A percentile compares a stretch with the other conserved stretches of the same genome.
These are phyloP conservation scores for Luperina testacea DNA, from an alignment of 2,888 invertebrate species.

Conservation along the genomic window DNA sequence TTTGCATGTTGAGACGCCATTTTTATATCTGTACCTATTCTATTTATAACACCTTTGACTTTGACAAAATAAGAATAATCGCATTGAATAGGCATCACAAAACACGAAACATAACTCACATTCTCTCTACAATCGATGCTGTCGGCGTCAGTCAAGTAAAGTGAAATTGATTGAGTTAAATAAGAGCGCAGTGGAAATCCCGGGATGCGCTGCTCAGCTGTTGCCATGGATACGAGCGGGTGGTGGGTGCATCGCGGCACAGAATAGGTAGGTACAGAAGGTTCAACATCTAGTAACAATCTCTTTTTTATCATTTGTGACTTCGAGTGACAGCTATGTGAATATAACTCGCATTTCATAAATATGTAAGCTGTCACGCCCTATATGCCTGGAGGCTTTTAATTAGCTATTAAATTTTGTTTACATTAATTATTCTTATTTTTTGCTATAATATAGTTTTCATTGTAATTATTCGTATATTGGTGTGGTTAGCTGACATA, in stretches of 20 bases:
- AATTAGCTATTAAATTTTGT: too few relatives aligned
- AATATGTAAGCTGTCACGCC: too few relatives aligned
- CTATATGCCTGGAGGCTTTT: too few relatives aligned
- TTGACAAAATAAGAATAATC: conserved; percentile 1
- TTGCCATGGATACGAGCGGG: conserved; percentile 28
- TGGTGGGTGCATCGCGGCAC: conserved; percentile 1
- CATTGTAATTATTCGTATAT: too few relatives aligned
- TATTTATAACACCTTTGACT: not conserved
- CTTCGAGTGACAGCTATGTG: too few relatives aligned
- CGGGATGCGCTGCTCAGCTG: conserved; percentile 25
- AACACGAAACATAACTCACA: conserved; percentile 1
- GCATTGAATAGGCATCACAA: not conserved
- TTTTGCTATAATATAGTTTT: too few relatives aligned
- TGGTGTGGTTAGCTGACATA: too few relatives aligned
- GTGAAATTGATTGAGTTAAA: conserved; percentile 32
- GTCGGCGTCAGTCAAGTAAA: conserved; percentile 5
- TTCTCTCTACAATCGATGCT: conserved; percentile 18
- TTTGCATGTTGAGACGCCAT: too few relatives aligned
- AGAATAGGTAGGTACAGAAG: conserved; percentile 13
- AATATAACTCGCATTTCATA: too few relatives aligned
- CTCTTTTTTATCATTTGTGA: too few relatives aligned
- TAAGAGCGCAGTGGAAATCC: conserved; percentile 16
- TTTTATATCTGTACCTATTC: too few relatives aligned
- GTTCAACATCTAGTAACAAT: not conserved
- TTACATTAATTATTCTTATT: too few relatives aligned